Base-by-base conservation (phyloP, 2,888 invertebrate genomes). In the Gnatocerus cornutus region DNA sequence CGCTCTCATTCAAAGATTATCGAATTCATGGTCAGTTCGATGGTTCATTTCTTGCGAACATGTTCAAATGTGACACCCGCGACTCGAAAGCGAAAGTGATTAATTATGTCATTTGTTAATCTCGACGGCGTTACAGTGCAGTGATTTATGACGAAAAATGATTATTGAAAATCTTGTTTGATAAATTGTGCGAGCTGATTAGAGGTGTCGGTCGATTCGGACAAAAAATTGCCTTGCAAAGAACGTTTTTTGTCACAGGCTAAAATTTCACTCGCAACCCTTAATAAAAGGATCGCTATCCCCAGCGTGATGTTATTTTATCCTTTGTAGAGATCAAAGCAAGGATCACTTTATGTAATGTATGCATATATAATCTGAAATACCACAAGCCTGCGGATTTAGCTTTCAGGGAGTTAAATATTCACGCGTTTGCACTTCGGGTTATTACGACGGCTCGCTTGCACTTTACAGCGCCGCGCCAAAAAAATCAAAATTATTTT, bases 321-420 rank as follows among this genome's bases (percentile, higher is more conserved):
- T 81, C 80, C 81, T 81, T 81, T 81, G 79, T 78, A 71, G 74
- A 81, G 82, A 83, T 83, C 82, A 83, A 83, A 83, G 82, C 79
- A 69, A 69, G 71, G 74, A 73, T 77, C 80, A 80, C 81, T 80
- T 81, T 81, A 76, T 75, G 75, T 80, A 80, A 79, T 80, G 77
- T 80, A 80, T 81, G 78, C 79, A 79, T 79, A 71, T 37, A 70
- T 70, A 70, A 70, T 62, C 73, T 72, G 75, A 76, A 77, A 80
- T 76, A 72, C 79, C 75, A 71, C 77, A 76, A 71, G 72, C 73
- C 70, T 68, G 61, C 69, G 71, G 74, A 73, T 76, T 76, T 72
- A 71, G 78, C 78, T 78, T 79, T 78, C 77, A 75, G 76, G 46
- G 75, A 73, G 74, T 78, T 79, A 78, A 79, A 78, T 79, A 79